Conservation (phyloP, 2,888 invertebrate species). For the Nemurella pictetii region DNA sequence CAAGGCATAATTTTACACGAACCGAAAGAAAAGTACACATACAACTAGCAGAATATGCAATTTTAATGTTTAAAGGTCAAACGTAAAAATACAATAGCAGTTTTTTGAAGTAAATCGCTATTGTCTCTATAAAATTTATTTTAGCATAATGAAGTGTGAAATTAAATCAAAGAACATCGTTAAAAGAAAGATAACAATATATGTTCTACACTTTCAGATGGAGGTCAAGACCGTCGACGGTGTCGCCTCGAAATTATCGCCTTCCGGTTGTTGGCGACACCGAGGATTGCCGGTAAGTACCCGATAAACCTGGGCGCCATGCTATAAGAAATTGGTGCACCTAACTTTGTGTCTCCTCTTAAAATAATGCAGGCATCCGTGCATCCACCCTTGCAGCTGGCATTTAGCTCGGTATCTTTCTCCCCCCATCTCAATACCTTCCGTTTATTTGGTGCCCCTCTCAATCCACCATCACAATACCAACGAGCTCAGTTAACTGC, state of each 20-base stretch:
- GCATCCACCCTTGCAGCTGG: neutral
- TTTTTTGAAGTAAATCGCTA: no score
- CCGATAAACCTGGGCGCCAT: neutral
- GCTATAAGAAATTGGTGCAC: neutral
- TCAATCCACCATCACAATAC: neutral
- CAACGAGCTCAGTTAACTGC: neutral
- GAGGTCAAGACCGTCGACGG: neutral
- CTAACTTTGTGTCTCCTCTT: neutral
- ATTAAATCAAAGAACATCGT: no score
- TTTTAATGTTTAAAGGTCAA: no score
- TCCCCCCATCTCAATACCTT: neutral
- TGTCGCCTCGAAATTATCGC: neutral
- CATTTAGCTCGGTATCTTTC: neutral
- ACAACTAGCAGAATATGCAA: no score
- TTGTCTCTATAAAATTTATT: no score
- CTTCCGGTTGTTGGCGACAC: neutral
- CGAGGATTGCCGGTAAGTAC: neutral
- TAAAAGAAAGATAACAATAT: no score
- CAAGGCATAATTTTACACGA: no score
- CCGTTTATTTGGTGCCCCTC: neutral
- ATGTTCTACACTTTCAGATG: neutral
- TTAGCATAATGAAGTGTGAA: no score
- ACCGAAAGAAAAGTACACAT: no score
- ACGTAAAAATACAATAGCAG: no score
- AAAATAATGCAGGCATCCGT: neutral